Conservation (phyloP, 2,797 vertebrate species). For the Decapterus maruadsi region DNA sequence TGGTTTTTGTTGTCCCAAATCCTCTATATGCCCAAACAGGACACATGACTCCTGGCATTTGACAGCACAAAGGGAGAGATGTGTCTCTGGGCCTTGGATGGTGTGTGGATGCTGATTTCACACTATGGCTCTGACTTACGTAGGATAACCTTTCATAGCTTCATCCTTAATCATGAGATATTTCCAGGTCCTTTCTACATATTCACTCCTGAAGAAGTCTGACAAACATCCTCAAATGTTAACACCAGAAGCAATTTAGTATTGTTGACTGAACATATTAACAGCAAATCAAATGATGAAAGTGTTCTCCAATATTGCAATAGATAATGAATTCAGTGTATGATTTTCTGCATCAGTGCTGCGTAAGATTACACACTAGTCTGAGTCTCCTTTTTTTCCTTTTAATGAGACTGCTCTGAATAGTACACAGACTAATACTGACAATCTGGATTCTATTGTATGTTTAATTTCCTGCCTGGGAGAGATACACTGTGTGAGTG, state of each 20-base stretch:
- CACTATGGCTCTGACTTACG: slow-evolving; percentile 5
- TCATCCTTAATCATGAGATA: not conserved
- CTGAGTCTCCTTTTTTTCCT: not conserved
- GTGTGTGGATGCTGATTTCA: not conserved
- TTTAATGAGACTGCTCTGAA: slow-evolving; percentile 22
- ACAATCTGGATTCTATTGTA: slow-evolving; percentile 29
- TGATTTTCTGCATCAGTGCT: not conserved
- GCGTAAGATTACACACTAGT: slow-evolving; percentile 15
- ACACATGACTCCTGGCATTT: not conserved
- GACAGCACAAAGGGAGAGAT: slow-evolving; percentile 6
- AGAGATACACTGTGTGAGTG: slow-evolving; percentile 15
- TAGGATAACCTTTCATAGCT: slow-evolving; percentile 12
- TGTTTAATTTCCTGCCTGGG: slow-evolving; percentile 74
- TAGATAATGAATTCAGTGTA: not conserved
- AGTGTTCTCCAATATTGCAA: not conserved
- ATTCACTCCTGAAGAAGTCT: slow-evolving; percentile 4
- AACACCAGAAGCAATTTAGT: slow-evolving; percentile 5
- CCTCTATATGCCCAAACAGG: not conserved
- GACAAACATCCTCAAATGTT: not conserved
- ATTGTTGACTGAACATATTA: not conserved
- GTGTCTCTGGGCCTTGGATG: not conserved
- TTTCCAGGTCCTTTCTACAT: slow-evolving; percentile 1
- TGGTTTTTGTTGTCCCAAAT: not conserved
- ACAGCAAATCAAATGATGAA: not conserved
- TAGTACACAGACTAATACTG: slow-evolving; percentile 39